Conservation (phyloP, 1,140 invertebrate genomes). For the Macrosteles quadrilineatus region DNA sequence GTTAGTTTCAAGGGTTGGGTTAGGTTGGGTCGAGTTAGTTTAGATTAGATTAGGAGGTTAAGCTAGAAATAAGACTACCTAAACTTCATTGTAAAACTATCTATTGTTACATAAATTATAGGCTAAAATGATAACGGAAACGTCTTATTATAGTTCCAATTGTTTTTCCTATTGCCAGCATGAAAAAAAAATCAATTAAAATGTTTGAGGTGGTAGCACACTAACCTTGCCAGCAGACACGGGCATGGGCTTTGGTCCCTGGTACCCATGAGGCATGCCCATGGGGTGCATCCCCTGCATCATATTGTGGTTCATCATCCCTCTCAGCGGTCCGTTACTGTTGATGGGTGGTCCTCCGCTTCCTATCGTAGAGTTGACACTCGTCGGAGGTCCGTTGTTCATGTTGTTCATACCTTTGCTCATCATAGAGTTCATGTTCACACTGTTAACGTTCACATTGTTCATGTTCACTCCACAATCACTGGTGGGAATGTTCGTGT, state of each 20-base stretch:
- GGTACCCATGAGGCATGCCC: conserved; percentile 49
- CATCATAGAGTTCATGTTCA: conserved; percentile 26
- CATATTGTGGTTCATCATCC: conserved; percentile 37
- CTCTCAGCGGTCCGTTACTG: conserved; percentile 43
- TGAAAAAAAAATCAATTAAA: conserved; percentile 17
- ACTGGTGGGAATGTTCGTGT: conserved; percentile 58
- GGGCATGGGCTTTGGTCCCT: conserved; percentile 72
- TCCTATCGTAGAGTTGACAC: conserved; percentile 53
- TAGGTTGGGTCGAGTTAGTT: no score
- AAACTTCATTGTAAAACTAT: no score
- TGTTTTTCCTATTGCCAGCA: not conserved
- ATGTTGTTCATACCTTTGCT: conserved; percentile 61
- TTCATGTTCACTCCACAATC: conserved; percentile 56
- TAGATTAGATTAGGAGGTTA: no score
- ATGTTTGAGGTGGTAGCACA: conserved; percentile 17
- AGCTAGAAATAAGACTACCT: no score
- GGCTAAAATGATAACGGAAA: no score
- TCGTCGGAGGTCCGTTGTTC: conserved; percentile 51
- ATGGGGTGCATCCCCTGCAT: conserved; percentile 39
- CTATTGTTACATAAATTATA: no score
- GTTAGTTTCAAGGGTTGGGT: no score
- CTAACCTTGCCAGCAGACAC: conserved; percentile 84
- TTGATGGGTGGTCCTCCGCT: conserved; percentile 48
- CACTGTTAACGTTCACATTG: conserved; percentile 45
- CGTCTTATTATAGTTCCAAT: not conserved